These are phyloP conservation scores for Carassius gibelio DNA, from an alignment of 2,113 vertebrate species.

Conservation along the genomic window DNA sequence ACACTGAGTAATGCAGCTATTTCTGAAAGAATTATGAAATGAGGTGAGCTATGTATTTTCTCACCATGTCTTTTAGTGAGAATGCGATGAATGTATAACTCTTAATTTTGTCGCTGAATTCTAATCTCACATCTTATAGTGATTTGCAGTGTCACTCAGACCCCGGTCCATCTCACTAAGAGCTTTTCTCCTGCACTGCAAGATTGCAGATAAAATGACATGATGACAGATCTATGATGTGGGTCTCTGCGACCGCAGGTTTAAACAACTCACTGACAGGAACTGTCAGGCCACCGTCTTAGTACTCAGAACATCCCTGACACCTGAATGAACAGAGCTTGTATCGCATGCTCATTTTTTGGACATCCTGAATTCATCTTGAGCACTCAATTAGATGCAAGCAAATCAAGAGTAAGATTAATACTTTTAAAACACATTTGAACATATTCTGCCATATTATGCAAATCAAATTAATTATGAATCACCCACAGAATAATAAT, in stretches of 20 bases:
- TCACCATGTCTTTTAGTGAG: not conserved
- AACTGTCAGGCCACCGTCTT: conserved; percentile 30
- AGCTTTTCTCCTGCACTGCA: conserved; percentile 23
- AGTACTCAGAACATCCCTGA: not conserved
- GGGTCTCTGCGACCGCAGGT: conserved; percentile 16
- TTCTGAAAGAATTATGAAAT: too few relatives aligned
- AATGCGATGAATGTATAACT: not conserved
- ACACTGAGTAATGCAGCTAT: too few relatives aligned
- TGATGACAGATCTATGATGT: conserved; percentile 34
- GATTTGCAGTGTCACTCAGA: conserved; percentile 14
- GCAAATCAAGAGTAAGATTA: too few relatives aligned
- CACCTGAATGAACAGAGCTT: not conserved
- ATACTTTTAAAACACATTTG: too few relatives aligned
- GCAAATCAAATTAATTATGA: too few relatives aligned
- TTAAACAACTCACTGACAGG: conserved; percentile 36
- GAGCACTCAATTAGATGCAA: too few relatives aligned
- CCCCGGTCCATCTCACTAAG: conserved; percentile 32
- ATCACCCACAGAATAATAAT: too few relatives aligned
- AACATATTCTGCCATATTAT: too few relatives aligned
- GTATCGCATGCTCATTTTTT: too few relatives aligned
- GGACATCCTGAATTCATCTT: too few relatives aligned
- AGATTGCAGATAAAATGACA: conserved; percentile 15
- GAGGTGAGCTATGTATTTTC: not conserved
- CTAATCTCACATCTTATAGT: not conserved
- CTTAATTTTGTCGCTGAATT: not conserved